These are phyloP conservation scores for Lasioglossum lativentre DNA, from an alignment of 2,888 invertebrate genomes.

Conservation along the genomic window DNA sequence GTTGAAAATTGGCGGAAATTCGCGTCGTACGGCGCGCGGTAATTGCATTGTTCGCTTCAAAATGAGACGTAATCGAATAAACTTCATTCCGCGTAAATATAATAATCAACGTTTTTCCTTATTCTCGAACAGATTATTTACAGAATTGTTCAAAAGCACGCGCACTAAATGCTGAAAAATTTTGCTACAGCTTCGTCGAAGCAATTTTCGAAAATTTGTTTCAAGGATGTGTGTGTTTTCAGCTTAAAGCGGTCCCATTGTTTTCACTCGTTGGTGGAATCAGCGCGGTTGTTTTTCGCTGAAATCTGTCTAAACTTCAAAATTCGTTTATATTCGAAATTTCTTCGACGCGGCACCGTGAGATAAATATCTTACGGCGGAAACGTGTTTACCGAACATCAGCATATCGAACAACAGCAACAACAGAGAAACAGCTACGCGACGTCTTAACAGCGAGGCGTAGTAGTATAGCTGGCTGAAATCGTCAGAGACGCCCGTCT, in stretches of 20 bases:
- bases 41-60: neutral
- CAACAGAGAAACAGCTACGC: neutral
- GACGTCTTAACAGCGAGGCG: neutral
- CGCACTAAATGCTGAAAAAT: too few species aligned
- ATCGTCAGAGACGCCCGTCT: neutral
- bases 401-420: slow-evolving; percentile 9
- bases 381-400: neutral
- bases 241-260: neutral
- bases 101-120: neutral
- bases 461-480: neutral
- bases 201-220: neutral
- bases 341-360: neutral
- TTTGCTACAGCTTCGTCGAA: too few species aligned
- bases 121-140: too few species aligned
- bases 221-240: neutral
- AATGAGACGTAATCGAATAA: neutral
- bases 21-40: too few species aligned
- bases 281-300: neutral
- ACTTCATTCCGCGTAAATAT: neutral
- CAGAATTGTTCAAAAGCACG: neutral
- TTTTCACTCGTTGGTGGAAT: neutral
- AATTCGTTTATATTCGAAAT: neutral
- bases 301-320: neutral
- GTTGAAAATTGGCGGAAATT: neutral
- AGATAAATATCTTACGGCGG: neutral